These are phyloP conservation scores for Solea senegalensis DNA, from an alignment of 2,113 vertebrate genomes.

Conservation along the genomic window DNA sequence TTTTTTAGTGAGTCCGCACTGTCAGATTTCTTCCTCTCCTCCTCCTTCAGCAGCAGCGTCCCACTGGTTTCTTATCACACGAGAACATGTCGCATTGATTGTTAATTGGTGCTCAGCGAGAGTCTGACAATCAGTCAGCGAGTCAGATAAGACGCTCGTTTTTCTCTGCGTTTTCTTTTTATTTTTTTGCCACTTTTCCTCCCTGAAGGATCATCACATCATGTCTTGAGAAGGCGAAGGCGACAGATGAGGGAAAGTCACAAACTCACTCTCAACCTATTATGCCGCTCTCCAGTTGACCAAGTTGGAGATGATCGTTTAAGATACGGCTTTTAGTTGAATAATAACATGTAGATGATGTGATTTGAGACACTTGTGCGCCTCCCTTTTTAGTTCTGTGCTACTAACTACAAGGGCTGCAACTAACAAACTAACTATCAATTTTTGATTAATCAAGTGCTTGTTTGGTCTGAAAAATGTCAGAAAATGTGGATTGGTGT, in stretches of 20 bases:
- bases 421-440: too few relatives aligned
- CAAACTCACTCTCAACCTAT: not conserved
- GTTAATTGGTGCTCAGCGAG: not conserved
- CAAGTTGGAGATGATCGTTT: not conserved
- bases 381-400: too few relatives aligned
- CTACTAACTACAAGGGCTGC: too few relatives aligned
- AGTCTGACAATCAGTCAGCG: too few relatives aligned
- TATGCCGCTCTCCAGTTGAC: not conserved
- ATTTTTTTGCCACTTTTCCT: constrained; percentile 1
- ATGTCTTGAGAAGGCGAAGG: not conserved
- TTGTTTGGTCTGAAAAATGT: too few relatives aligned
- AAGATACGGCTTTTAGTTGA: too few relatives aligned
- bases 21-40: constrained; percentile 14
- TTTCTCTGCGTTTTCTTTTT: constrained; percentile 3
- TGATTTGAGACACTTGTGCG: too few relatives aligned
- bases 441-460: too few relatives aligned
- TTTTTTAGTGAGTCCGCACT: constrained; percentile 14
- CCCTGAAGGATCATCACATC: not conserved
- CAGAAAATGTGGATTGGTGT: too few relatives aligned
- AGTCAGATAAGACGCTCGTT: not conserved
- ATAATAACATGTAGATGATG: too few relatives aligned
- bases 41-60: not conserved
- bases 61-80: constrained; percentile 10
- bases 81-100: not conserved
- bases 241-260: not conserved